phyloP scores from a whole-genome alignment of 2,888 invertebrate genomes.

The Tipula lateralis region DNA sequence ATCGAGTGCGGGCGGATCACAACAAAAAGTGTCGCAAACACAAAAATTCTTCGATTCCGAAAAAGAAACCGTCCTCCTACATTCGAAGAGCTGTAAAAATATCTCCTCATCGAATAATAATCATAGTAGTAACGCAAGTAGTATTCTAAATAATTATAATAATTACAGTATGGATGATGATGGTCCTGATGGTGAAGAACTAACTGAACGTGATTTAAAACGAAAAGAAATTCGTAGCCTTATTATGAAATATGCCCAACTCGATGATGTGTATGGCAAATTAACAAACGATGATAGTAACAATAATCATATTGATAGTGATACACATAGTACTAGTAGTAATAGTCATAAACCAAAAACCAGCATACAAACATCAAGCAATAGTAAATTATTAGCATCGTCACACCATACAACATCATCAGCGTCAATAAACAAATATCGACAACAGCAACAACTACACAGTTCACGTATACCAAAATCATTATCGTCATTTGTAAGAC shows the following conservation, averaged over 20 bases:
- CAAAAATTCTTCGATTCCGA: constrained; percentile 41
- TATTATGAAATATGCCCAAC: constrained; percentile 75
- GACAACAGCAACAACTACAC: constrained; percentile 49
- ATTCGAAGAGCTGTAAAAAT: constrained; percentile 51
- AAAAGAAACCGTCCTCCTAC: constrained; percentile 45
- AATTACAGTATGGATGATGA: constrained; percentile 43
- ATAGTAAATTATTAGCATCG: constrained; percentile 41
- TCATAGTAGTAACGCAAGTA: not conserved
- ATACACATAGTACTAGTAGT: constrained; percentile 39
- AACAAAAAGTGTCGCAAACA: constrained; percentile 39
- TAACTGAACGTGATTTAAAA: constrained; percentile 69
- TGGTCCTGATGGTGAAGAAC: constrained; percentile 47
- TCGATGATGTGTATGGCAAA: constrained; percentile 40
- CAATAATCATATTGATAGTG: constrained; percentile 36
- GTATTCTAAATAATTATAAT: constrained; percentile 29
- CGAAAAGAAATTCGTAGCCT: constrained; percentile 78
- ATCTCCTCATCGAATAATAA: constrained; percentile 48
- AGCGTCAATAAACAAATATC: constrained; percentile 37
- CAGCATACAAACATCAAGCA: constrained; percentile 48
- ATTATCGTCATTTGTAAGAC: constrained; percentile 50
- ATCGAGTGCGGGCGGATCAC: constrained; percentile 6
- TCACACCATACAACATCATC: constrained; percentile 30
- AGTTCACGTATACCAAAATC: constrained; percentile 51
- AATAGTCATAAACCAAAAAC: constrained; percentile 46
- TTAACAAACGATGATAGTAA: constrained; percentile 34